Base-by-base conservation (phyloP, 2,888 invertebrate genomes). In the Rambutsinella grinnellia region DNA sequence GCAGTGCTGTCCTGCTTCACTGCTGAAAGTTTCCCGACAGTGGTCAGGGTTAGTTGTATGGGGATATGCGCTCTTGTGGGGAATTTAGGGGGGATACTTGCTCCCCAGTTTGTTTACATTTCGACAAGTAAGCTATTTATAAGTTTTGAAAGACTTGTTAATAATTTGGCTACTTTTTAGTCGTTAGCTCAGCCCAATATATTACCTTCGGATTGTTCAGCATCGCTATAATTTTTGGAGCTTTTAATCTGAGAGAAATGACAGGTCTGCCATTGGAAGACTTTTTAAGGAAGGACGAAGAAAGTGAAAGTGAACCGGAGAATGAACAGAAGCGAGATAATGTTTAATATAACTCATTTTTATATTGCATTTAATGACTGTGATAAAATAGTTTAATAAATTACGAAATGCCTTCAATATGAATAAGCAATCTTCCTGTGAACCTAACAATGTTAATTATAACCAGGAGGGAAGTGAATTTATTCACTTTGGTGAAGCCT, bases 111-210 rank as follows among this genome's bases (percentile, higher is more conserved):
- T 47, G 66, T 72, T 3, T 80, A 66, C 54, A 53, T 80, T 15
- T 79, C 79, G 68, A 80, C 79, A 76, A 53, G 81, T 82, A 69
- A 77, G n/a, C n/a, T n/a, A n/a, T n/a, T n/a, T n/a, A n/a, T n/a
- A n/a, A n/a, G n/a, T n/a, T n/a, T n/a, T n/a, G n/a, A n/a, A n/a
- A n/a, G n/a, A n/a, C n/a, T n/a, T n/a, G n/a, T n/a, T n/a, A n/a
- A n/a, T n/a, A n/a, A n/a, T n/a, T n/a, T n/a, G 36, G 5, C 5
- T 36, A 36, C 36, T 36, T 72, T 79, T 15, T 36, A 80, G 80
- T 80, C 27, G 17, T 63, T 6, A 66, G 68, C 24, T 76, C 78
- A 2, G 67, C 78, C 3, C 80, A 78, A 28, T 80, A 72, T 23
- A 78, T 80, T 17, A 71, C 61, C 5, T 80, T 78, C 36, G 74